Conservation (phyloP, 2,797 vertebrate species). For the Hylomyscus alleni region DNA sequence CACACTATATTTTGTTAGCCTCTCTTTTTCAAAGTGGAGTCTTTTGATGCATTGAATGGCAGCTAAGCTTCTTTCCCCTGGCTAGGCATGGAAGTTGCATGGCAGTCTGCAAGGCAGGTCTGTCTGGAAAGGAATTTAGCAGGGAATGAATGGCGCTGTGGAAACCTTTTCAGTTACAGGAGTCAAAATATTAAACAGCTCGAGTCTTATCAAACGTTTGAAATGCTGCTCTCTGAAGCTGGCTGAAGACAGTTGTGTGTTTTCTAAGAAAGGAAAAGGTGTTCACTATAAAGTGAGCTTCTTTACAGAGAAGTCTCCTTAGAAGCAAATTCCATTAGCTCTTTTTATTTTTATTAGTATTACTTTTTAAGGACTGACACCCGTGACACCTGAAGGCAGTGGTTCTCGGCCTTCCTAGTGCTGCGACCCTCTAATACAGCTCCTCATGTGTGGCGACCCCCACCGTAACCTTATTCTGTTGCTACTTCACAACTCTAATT, state of each 20-base stretch:
- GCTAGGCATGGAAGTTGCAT: constrained; percentile 3
- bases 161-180: constrained; percentile 57
- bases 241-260: constrained; percentile 1
- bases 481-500: background rate
- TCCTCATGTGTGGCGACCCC: background rate
- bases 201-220: constrained; percentile 54
- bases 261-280: constrained; percentile 48
- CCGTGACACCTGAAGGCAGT: background rate
- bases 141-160: background rate
- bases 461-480: background rate
- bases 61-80: constrained; percentile 36
- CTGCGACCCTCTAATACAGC: background rate
- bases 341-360: too few species aligned
- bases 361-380: too few species aligned
- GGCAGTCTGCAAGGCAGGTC: background rate
- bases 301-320: background rate
- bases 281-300: constrained; percentile 46
- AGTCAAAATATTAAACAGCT: constrained; percentile 45
- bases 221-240: constrained; percentile 39
- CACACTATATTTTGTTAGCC: background rate
- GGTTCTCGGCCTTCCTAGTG: background rate
- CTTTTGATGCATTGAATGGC: background rate
- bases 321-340: constrained; percentile 22
- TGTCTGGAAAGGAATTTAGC: background rate
- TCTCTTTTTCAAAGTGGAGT: background rate